Evolutionary conservation across 2,113 vertebrate species (phyloP).

Genomic region (Urocolius indicus): DNA sequence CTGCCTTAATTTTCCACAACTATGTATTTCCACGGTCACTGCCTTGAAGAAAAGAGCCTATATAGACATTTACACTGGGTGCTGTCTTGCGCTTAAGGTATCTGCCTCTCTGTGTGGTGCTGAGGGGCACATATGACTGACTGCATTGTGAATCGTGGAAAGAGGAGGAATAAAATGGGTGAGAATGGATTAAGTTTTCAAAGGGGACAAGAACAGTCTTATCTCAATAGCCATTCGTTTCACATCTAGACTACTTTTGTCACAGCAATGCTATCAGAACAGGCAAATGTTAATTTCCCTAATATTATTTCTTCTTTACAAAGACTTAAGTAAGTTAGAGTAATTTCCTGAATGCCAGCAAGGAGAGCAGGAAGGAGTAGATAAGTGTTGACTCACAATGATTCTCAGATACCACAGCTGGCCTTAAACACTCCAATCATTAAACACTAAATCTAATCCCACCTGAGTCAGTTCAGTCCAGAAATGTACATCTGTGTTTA

Average conservation of each 20-base stretch:
- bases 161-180: background rate
- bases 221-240: constrained; percentile 40
- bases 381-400: background rate
- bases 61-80: background rate
- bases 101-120: background rate
- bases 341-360: constrained; percentile 5
- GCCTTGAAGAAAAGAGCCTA: background rate
- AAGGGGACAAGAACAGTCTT: constrained; percentile 25
- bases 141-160: background rate
- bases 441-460: background rate
- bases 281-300: constrained; percentile 29
- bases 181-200: constrained; percentile 17
- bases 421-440: background rate
- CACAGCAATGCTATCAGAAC: constrained; percentile 20
- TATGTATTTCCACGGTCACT: background rate
- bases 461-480: background rate
- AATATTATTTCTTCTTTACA: background rate
- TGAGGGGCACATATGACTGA: background rate
- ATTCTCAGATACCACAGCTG: background rate
- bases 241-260: constrained; percentile 27
- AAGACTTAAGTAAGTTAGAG: constrained; percentile 27
- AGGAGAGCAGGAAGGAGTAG: background rate
- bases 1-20: background rate
- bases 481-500: background rate
- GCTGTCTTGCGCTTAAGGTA: background rate